Evolutionary conservation across 2,113 vertebrate genomes (phyloP).

Genomic region (Cygnus atratus): DNA sequence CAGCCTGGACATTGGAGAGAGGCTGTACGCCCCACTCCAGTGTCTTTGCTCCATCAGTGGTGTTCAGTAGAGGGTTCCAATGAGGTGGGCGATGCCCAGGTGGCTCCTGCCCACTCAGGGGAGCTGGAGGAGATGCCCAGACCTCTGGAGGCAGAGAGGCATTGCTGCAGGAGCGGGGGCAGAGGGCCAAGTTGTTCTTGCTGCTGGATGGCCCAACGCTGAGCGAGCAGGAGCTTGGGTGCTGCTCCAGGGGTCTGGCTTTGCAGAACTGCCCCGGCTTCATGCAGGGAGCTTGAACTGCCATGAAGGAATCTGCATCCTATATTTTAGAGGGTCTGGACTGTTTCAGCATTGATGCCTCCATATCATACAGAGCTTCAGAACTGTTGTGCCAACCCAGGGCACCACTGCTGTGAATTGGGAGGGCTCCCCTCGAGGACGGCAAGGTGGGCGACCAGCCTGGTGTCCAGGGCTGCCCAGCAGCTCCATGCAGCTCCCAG

Average conservation of each 20-base stretch:
- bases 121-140: not conserved
- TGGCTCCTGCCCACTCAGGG: not conserved
- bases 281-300: fast-evolving
- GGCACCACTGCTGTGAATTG: not conserved
- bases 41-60: not conserved
- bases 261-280: not conserved
- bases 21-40: not conserved
- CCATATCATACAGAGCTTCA: not conserved
- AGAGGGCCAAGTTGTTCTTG: not conserved
- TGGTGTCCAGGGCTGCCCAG: no score
- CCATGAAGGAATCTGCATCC: not conserved
- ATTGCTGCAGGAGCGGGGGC: not conserved
- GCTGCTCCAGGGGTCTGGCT: fast-evolving
- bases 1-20: fast-evolving
- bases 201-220: not conserved
- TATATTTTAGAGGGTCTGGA: not conserved
- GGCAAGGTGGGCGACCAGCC: no score
- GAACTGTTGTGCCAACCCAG: not conserved
- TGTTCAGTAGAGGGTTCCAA: not conserved
- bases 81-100: fast-evolving
- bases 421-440: not conserved
- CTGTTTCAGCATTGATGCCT: not conserved
- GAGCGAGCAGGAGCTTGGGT: not conserved
- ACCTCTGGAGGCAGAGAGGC: not conserved
- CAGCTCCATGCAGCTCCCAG: not conserved